Conservation (phyloP, 2,888 invertebrate species). For the Tortrix viridana region DNA sequence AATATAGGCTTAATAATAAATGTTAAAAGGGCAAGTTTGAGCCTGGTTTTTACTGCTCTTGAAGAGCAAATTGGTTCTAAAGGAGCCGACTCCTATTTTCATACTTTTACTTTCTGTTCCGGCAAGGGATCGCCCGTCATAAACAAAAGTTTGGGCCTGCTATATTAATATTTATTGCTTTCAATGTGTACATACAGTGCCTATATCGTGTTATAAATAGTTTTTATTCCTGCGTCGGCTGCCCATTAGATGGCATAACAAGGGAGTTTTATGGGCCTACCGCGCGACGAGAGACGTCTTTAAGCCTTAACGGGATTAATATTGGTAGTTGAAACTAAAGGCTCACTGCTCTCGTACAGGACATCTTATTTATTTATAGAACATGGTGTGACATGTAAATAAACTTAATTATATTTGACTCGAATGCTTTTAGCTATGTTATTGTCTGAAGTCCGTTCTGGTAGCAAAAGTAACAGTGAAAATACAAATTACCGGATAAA, state of each 20-base stretch:
- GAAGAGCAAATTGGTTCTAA: slow-evolving; percentile 56
- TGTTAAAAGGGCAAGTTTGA: slow-evolving; percentile 45
- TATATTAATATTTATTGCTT: slow-evolving; percentile 79
- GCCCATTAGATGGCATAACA: slow-evolving; percentile 75
- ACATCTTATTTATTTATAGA: slow-evolving; percentile 48
- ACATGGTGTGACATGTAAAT: slow-evolving; percentile 8
- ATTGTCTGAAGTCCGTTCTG: background rate
- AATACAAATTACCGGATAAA: too few species aligned
- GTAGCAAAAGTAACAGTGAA: too few species aligned
- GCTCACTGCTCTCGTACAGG: slow-evolving; percentile 52
- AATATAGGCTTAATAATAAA: slow-evolving; percentile 43
- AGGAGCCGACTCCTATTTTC: slow-evolving; percentile 53
- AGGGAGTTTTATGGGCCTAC: slow-evolving; percentile 59
- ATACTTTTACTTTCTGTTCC: slow-evolving; percentile 55
- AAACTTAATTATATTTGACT: too few species aligned
- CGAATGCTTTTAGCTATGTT: slow-evolving; percentile 3
- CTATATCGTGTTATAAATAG: slow-evolving; percentile 74
- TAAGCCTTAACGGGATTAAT: slow-evolving; percentile 52
- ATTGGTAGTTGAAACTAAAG: slow-evolving; percentile 47
- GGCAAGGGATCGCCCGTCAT: slow-evolving; percentile 57
- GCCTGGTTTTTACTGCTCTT: slow-evolving; percentile 47
- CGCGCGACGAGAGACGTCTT: slow-evolving; percentile 55
- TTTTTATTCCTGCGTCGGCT: slow-evolving; percentile 68
- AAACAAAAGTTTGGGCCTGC: slow-evolving; percentile 68
- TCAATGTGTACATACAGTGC: slow-evolving; percentile 68